Percentiles rank a stretch among this genome's conserved stretches.
Evolutionary conservation across 2,888 invertebrate genomes (phyloP).

Genomic region (Dryadula phaetusa): DNA sequence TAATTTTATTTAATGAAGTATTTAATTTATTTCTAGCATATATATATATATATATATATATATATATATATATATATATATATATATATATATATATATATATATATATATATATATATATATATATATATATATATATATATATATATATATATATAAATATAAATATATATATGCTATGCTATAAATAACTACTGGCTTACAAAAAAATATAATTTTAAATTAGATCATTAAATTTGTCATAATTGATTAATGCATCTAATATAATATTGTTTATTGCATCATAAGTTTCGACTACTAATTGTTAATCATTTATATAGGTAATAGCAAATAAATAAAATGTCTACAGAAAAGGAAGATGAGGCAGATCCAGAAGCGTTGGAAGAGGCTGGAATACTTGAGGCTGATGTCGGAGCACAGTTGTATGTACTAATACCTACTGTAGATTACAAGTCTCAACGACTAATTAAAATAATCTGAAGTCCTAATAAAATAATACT

Average conservation of each 20-base stretch:
- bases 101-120: no score
- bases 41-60: no score
- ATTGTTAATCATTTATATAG: not conserved
- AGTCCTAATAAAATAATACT: no score
- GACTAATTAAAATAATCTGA: no score
- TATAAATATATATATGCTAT: not conserved
- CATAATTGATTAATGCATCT: not conserved
- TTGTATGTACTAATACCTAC: conserved; percentile 64
- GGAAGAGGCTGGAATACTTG: conserved; percentile 73
- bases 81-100: no score
- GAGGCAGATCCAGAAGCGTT: conserved; percentile 59
- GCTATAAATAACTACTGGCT: not conserved
- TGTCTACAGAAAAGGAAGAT: conserved; percentile 50
- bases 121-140: no score
- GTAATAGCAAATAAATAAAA: conserved; percentile 41
- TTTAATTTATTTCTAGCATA: no score
- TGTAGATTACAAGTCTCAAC: no score
- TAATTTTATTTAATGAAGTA: no score
- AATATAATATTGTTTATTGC: not conserved
- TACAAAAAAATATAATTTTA: not conserved
- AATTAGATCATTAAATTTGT: not conserved
- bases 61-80: no score
- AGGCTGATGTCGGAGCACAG: conserved; percentile 76
- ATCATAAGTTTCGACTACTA: not conserved
- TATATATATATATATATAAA: not conserved